Evolutionary conservation across 2,113 vertebrate genomes (phyloP), one percentile per base, ranked within the genome.

Genomic region (Anseranas semipalmata): DNA sequence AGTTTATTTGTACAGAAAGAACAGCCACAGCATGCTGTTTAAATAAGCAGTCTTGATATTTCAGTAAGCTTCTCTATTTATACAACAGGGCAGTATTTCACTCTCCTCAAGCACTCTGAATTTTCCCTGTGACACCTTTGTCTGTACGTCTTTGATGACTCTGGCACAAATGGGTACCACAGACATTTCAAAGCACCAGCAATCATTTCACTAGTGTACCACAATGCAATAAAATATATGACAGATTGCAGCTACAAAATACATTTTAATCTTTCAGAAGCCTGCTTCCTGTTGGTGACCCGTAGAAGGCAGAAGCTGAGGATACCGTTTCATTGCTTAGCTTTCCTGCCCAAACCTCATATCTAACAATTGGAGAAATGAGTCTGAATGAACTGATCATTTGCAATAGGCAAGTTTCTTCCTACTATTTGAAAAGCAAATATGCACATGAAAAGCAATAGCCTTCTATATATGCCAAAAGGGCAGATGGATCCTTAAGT

Each of bases 221-320:
- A 90, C 59, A 93, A 15, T 46, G 48, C 32, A 45, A 56, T 79
- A 87, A 71, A 75, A 91, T 70, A 55, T 2, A 63, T 2, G 4
- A 35, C 16, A 73, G 43, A 89, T 10, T 67, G 35, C 62, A 91
- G 82, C 65, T 66, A 62, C 55, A 93, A 93, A 95, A 81, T 37
- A 63, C 41, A 30, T 66, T 77, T 74, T 95, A 66, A 94, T 91
- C 70, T 80, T 79, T 86, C 62, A 27, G 74, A 85, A 96, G 87
- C 32, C 35, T 89, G 84, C 32, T 60, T 92, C 24, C 62, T 52
- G 12, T 52, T 93, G 80, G 93, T 66, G 73, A 93, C 19, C 35
- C 53, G 79, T 85, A 82, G 87, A 89, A 78, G 15, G 22, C n/a
- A 89, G 35, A 78, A 50, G 32, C 75, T 89, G 56, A 62, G 59